Base-by-base conservation (phyloP, 2,797 vertebrate species). In the Periophthalmus magnuspinnatus region DNA sequence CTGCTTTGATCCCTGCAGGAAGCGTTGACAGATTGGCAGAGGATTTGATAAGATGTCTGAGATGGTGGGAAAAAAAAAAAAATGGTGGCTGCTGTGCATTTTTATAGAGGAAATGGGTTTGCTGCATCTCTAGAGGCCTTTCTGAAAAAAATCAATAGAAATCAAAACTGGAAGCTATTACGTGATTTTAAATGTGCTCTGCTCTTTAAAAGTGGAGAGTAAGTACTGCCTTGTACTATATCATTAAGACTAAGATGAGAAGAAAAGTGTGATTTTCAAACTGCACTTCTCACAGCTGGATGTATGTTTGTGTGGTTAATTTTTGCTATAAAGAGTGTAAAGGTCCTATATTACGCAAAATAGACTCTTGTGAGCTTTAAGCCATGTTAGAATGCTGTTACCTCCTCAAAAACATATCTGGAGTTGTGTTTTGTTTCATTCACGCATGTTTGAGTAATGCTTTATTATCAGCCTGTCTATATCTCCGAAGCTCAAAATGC, bases 11-110 rank as follows among this genome's bases (percentile, higher is more conserved):
- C 67, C 6, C 66, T 24, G 36, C 38, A 28, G 33, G 59, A 21
- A 28, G 9, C 57, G 36, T 36, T 70, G 54, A 63, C 54, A 69
- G 54, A 57, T 50, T 41, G 68, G 58, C 24, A 48, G 57, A 64
- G 65, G 45, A 50, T 24, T 67, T 67, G 54, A 72, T 67, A 5
- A 69, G 71, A 75, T 0, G 36, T 70, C 67, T 61, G 59, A 48
- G 38, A 64, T 17, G 10, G 11, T 16, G 55, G 56, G n/a, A n/a
- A n/a, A n/a, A n/a, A n/a, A n/a, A n/a, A 58, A 55, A 22, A 3
- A 56, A 28, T 28, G 28, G 28, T 28, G 9, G 8, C 38, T 14
- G 21, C 34, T 70, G 58, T 59, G 66, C 54, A 68, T 60, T 62
- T 28, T n/a, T 59, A 61, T 59, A 61, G 38, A 41, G 33, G 34